These are phyloP conservation scores for Alosa sapidissima DNA, from an alignment of 2,797 vertebrate genomes.

Conservation along the genomic window DNA sequence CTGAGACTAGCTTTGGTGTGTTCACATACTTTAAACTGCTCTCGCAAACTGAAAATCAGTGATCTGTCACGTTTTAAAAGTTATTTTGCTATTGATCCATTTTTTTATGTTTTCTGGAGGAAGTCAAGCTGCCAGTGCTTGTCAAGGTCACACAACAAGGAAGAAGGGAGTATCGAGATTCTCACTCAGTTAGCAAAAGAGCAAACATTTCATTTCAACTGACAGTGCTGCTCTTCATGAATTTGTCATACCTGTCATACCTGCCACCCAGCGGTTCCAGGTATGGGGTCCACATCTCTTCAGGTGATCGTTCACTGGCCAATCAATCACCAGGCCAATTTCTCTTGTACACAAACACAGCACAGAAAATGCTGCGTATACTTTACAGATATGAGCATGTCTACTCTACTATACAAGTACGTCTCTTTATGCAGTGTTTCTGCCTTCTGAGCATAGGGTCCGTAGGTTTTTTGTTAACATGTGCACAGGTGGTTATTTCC, in stretches of 20 bases:
- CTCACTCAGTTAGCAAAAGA: not conserved
- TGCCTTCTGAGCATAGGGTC: not conserved
- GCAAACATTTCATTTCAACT: not conserved
- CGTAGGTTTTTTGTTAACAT: not conserved
- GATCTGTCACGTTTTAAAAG: not conserved
- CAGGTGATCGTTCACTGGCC: not conserved
- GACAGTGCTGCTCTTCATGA: not conserved
- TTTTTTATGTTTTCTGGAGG: not conserved
- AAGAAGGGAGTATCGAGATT: not conserved
- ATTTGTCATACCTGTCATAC: no score
- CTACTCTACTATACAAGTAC: no score
- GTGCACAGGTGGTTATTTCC: not conserved
- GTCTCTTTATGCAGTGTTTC: not conserved
- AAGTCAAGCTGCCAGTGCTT: not conserved
- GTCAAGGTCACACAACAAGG: not conserved
- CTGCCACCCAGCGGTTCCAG: not conserved
- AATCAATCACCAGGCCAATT: not conserved
- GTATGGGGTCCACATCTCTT: not conserved
- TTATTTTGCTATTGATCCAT: not conserved
- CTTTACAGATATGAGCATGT: not conserved
- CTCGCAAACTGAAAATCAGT: not conserved
- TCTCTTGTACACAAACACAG: not conserved
- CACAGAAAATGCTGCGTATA: no score
- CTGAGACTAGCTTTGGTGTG: not conserved
- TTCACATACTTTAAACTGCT: not conserved